Evolutionary conservation across 2,113 vertebrate genomes (phyloP).

Genomic region (Chaenogobius annularis): DNA sequence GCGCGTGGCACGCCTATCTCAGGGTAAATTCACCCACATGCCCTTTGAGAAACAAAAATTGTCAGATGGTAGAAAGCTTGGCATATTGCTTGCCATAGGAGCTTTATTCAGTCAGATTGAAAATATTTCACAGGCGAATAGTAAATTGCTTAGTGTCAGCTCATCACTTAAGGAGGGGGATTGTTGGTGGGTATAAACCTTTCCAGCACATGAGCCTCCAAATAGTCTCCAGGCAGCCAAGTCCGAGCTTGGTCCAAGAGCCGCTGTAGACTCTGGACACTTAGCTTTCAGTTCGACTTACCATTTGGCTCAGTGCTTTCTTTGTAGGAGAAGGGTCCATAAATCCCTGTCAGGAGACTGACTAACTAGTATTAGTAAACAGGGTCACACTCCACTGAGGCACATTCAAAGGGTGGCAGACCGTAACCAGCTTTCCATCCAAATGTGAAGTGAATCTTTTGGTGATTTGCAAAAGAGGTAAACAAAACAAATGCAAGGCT

Average conservation of each 20-base stretch:
- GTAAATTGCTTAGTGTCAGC: constrained; percentile 74
- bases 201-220: constrained; percentile 56
- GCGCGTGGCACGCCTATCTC: constrained; percentile 57
- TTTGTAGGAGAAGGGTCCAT: constrained; percentile 54
- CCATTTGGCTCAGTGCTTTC: constrained; percentile 48
- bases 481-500: constrained; percentile 1
- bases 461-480: constrained; percentile 4
- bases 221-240: constrained; percentile 59
- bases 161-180: constrained; percentile 71
- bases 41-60: constrained; percentile 65
- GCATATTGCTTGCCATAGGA: constrained; percentile 60
- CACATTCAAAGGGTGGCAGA: constrained; percentile 17
- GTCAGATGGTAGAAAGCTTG: constrained; percentile 58
- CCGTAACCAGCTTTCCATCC: constrained; percentile 11
- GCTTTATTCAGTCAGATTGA: constrained; percentile 63
- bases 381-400: constrained; percentile 37
- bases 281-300: constrained; percentile 52
- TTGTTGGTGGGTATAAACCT: constrained; percentile 67
- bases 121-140: constrained; percentile 67
- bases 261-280: constrained; percentile 40
- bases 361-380: constrained; percentile 45
- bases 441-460: constrained; percentile 1
- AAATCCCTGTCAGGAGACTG: constrained; percentile 55
- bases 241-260: constrained; percentile 48
- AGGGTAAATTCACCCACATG: constrained; percentile 60